phyloP scores from a whole-genome alignment of 1,140 invertebrate genomes.

The Trachymyrmex septentrionalis region DNA sequence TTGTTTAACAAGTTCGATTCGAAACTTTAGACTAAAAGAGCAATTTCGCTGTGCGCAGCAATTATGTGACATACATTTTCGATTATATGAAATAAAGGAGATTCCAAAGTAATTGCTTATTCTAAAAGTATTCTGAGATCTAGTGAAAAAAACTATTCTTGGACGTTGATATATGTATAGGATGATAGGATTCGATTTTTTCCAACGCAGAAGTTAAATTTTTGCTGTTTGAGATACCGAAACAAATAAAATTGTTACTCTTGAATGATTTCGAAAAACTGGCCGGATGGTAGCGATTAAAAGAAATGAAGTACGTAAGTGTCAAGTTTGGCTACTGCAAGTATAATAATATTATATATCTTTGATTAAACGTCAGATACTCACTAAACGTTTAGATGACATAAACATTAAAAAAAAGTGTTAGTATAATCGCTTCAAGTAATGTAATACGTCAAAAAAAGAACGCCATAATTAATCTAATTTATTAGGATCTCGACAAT shows the following conservation, averaged over 20 bases:
- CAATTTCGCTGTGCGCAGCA: no score
- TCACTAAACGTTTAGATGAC: constrained; percentile 3
- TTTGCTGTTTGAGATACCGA: neutral
- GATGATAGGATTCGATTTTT: neutral
- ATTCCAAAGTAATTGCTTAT: neutral
- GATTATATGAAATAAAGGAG: neutral
- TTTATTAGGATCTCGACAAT: neutral
- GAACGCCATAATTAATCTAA: neutral
- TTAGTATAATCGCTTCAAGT: constrained; percentile 2
- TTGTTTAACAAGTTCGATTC: constrained; percentile 26
- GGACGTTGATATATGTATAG: neutral
- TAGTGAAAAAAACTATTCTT: neutral
- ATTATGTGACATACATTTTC: neutral
- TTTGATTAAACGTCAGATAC: neutral
- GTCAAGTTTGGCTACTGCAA: neutral
- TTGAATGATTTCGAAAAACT: constrained; percentile 6
- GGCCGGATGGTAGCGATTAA: neutral
- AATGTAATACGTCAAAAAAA: neutral
- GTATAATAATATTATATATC: no score
- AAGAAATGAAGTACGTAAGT: neutral
- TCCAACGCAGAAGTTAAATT: neutral
- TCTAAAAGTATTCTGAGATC: neutral
- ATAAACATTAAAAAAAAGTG: neutral
- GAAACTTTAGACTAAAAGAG: neutral
- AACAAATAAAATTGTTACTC: neutral